phyloP scores from a whole-genome alignment of 2,113 vertebrate genomes.

The Lepus europaeus region DNA sequence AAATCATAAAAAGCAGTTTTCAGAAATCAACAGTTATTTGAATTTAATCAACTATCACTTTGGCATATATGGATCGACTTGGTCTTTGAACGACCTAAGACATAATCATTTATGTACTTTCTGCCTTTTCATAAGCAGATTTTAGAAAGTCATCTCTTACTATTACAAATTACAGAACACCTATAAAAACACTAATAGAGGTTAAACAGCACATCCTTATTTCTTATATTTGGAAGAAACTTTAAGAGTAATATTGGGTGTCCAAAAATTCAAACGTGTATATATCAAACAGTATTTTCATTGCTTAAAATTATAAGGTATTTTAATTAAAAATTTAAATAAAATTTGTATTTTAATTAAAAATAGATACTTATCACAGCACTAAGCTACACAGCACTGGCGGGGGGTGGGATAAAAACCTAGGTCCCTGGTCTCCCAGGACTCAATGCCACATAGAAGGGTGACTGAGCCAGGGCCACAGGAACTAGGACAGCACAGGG shows the following conservation, averaged over 20 bases:
- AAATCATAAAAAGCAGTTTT: constrained; percentile 16
- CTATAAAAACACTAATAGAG: neutral
- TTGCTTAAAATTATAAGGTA: neutral
- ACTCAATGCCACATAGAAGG: neutral
- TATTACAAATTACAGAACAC: constrained; percentile 10
- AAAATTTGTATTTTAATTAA: no score
- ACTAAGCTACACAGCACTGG: neutral
- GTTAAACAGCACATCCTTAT: constrained; percentile 15
- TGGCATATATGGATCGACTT: neutral
- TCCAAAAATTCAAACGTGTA: neutral
- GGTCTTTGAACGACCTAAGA: constrained; percentile 29
- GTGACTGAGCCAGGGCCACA: neutral
- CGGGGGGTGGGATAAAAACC: neutral
- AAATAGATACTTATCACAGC: neutral
- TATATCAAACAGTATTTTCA: constrained; percentile 21
- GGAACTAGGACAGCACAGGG: neutral
- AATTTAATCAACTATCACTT: constrained; percentile 40
- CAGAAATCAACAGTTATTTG: constrained; percentile 20
- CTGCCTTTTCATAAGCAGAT: neutral
- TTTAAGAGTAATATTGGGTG: neutral
- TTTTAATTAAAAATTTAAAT: constrained; percentile 10
- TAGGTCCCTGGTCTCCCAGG: neutral
- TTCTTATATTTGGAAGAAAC: constrained; percentile 45
- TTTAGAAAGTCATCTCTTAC: constrained; percentile 29
- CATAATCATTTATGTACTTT: neutral